Percentiles rank a stretch among this genome's conserved stretches.
Conservation (phyloP, 2,888 invertebrate genomes). For the Trachelus troglodyta region DNA sequence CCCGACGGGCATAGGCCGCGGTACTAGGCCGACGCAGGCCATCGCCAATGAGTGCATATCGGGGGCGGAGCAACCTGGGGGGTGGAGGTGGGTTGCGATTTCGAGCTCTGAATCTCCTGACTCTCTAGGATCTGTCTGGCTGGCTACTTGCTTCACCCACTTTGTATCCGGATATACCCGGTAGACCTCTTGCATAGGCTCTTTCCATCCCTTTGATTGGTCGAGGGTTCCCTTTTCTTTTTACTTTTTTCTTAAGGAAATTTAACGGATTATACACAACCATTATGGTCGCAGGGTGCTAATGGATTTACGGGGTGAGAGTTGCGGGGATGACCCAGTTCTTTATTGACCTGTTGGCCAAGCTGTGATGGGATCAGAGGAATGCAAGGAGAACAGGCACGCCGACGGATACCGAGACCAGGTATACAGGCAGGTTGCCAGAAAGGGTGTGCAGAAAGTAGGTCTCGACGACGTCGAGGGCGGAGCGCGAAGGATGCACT, state of each 20-base stretch:
- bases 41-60: conserved; percentile 63
- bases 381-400: neutral
- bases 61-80: conserved; percentile 59
- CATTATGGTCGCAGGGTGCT: neutral
- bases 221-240: neutral
- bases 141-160: neutral
- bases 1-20: conserved; percentile 57
- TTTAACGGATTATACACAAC: neutral
- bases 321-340: conserved; percentile 53
- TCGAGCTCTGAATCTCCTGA: conserved; percentile 24
- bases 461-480: neutral
- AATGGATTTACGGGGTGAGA: neutral
- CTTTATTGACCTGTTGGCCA: conserved; percentile 54
- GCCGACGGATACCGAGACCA: neutral
- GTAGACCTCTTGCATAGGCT: neutral
- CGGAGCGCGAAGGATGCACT: conserved; percentile 43
- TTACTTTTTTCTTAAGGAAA: neutral
- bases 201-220: neutral
- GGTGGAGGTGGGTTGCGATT: conserved; percentile 43
- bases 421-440: neutral
- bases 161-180: neutral
- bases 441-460: neutral
- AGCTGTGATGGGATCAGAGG: conserved; percentile 27
- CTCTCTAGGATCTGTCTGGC: neutral
- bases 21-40: conserved; percentile 61